Evolutionary conservation across 2,888 invertebrate genomes (phyloP).

Genomic region (Shargacucullia verbasci): DNA sequence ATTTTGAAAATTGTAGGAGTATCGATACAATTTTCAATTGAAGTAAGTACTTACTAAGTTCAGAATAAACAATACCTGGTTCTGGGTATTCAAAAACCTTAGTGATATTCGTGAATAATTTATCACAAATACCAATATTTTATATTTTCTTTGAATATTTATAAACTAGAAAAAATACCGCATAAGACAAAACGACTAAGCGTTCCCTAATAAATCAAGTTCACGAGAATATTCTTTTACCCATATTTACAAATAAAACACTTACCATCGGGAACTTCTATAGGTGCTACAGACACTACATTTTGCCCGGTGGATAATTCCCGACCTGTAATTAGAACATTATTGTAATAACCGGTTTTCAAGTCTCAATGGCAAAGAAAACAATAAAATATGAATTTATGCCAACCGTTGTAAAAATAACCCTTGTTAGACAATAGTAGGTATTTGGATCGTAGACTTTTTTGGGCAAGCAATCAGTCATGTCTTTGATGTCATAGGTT

Average conservation of each 20-base stretch:
- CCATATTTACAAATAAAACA: constrained; percentile 50
- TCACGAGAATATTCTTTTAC: constrained; percentile 28
- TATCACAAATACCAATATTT: background rate
- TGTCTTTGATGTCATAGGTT: constrained; percentile 1
- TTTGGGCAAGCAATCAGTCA: no score
- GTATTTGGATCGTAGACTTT: constrained; percentile 10
- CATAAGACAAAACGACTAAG: background rate
- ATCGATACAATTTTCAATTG: no score
- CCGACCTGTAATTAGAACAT: constrained; percentile 81
- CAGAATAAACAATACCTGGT: no score
- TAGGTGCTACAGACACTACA: constrained; percentile 86
- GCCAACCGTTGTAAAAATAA: constrained; percentile 15
- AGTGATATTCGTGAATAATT: no score
- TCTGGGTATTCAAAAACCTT: no score
- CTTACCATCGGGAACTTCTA: constrained; percentile 86
- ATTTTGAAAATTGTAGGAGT: no score
- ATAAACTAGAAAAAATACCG: background rate
- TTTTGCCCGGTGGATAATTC: constrained; percentile 85
- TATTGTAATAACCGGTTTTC: constrained; percentile 55
- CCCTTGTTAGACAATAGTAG: constrained; percentile 3
- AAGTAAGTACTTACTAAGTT: no score
- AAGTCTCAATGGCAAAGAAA: constrained; percentile 14
- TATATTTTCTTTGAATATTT: background rate
- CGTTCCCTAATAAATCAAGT: constrained; percentile 2
- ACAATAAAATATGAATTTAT: constrained; percentile 24